Evolutionary conservation across 2,888 invertebrate genomes (phyloP), one percentile per base, ranked within the genome.

Genomic region (Graphium colonna): DNA sequence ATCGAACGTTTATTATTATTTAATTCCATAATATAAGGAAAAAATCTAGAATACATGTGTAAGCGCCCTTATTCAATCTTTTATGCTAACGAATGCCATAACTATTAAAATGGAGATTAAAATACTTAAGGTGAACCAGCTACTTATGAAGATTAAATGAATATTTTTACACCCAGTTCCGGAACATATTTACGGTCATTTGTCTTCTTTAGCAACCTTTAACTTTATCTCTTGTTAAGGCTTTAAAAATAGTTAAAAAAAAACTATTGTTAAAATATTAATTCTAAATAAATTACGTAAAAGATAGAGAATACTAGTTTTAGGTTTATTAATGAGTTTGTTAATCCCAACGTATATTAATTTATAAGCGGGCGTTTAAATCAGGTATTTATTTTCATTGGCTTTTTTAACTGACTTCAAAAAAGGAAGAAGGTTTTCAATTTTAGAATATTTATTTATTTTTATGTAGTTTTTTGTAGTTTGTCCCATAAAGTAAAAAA

Each of bases 31-130:
- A 21, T 21, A 21, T 21, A 21, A 3, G 21, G 21, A 36, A 36
- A 12, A 36, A 12, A 3, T n/a, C n/a, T 36, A 36, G 13, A 9
- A 36, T 13, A 5, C 36, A 13, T 36, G 36, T 36, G 36, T n/a
- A 12, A n/a, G n/a, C 36, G 12, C 51, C 51, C 38, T 51, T 43
- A 44, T 0, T 3, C 0, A 41, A 26, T 51, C 26, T 15, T 21
- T 36, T 38, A 50, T 43, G 3, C 7, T 43, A 28, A 39, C 3
- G 16, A 38, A 51, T 39, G 43, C 38, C 21, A 44, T 28, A 44
- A n/a, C 44, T 44, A 44, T 44, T 44, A 51, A 51, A 43, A 51
- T 51, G 43, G 13, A 42, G 42, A 50, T 50, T 50, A 21, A 40
- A 42, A 33, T 42, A 21, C n/a, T 9, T 17, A 38, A 44, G 13